Percentiles rank a stretch among this genome's conserved stretches.
Conservation (phyloP, 2,888 invertebrate genomes). For the Neelides folsomi region DNA sequence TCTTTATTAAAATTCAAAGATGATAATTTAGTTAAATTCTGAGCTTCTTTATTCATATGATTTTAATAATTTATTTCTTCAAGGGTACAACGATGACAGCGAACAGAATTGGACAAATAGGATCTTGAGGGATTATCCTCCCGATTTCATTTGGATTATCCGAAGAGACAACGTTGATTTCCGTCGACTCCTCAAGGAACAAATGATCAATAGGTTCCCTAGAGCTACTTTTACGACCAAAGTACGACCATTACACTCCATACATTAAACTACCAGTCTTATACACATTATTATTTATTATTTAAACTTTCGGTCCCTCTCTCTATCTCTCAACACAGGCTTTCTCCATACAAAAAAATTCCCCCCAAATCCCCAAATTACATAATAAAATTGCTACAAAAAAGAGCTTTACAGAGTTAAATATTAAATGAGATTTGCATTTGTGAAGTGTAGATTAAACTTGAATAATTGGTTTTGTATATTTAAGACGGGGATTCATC, state of each 20-base stretch:
- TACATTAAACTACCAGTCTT: not conserved
- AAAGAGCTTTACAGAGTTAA: not conserved
- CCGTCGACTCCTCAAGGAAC: conserved; percentile 49
- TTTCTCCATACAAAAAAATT: too few species aligned
- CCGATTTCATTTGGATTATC: conserved; percentile 82
- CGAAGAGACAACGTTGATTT: conserved; percentile 68
- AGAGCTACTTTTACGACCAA: conserved; percentile 83
- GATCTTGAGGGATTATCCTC: conserved; percentile 62
- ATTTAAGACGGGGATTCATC: conserved; percentile 55
- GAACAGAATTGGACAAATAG: conserved; percentile 42
- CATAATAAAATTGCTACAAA: too few species aligned
- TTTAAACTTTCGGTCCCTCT: too few species aligned
- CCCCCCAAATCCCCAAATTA: too few species aligned
- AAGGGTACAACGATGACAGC: conserved; percentile 23
- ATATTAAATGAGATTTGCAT: not conserved
- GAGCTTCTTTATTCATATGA: conserved; percentile 1
- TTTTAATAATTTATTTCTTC: not conserved
- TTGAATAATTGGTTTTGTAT: conserved; percentile 42
- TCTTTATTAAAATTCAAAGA: too few species aligned
- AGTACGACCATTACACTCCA: conserved; percentile 41
- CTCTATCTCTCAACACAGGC: too few species aligned
- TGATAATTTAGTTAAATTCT: too few species aligned
- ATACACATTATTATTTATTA: too few species aligned
- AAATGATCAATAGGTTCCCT: conserved; percentile 66
- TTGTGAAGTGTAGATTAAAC: not conserved